Evolutionary conservation across 2,113 vertebrate genomes (phyloP).

Genomic region (Sturnus vulgaris): DNA sequence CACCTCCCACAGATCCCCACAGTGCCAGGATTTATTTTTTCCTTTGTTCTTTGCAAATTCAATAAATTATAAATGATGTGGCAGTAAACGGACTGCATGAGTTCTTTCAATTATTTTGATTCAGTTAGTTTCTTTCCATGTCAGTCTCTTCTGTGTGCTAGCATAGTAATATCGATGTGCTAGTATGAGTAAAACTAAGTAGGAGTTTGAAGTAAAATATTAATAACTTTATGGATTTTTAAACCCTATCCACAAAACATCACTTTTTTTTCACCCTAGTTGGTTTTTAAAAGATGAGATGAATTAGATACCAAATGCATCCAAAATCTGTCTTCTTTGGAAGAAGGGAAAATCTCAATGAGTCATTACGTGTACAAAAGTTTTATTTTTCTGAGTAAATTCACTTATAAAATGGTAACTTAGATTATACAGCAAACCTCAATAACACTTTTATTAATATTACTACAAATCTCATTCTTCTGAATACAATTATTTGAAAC

Average conservation of each 20-base stretch:
- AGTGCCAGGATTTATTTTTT: not conserved
- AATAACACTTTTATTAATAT: not conserved
- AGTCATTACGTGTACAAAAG: not conserved
- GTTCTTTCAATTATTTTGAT: not conserved
- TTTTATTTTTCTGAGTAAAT: not conserved
- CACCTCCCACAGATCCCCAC: not conserved
- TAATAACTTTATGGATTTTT: not conserved
- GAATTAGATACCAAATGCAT: not conserved
- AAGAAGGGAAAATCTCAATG: not conserved
- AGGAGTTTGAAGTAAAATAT: not conserved
- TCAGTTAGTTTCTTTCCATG: not conserved
- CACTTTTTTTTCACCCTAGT: not conserved
- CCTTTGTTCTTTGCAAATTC: not conserved
- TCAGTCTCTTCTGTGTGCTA: rapidly evolving
- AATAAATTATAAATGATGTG: not conserved
- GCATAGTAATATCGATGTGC: rapidly evolving
- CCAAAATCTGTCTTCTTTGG: not conserved
- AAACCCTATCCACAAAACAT: not conserved
- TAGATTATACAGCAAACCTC: not conserved
- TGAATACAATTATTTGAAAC: not conserved
- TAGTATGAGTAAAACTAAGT: not conserved
- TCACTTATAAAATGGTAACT: not conserved
- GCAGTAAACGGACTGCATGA: not conserved
- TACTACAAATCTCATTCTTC: not conserved
- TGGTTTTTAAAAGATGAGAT: not conserved